Evolutionary conservation across 2,797 vertebrate species (phyloP).

Genomic region (Enteromius thamalakanensis): DNA sequence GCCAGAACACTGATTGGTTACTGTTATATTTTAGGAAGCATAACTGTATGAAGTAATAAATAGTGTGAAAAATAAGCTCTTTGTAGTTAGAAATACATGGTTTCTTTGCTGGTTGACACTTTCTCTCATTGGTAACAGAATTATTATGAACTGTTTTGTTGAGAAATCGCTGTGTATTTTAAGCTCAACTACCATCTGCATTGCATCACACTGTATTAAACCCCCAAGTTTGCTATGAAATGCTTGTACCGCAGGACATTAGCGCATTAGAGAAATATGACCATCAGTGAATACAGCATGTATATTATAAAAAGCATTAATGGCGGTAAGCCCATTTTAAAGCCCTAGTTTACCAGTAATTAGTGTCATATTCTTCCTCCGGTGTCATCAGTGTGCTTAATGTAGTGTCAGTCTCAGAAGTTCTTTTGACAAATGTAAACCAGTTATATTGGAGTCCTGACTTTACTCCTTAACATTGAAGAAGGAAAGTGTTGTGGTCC

Average conservation of each 20-base stretch:
- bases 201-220: slow-evolving; percentile 29
- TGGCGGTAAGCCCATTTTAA: not conserved
- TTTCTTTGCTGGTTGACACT: not conserved
- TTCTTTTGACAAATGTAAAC: slow-evolving; percentile 31
- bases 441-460: slow-evolving; percentile 2
- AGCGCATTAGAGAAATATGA: slow-evolving; percentile 3
- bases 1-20: slow-evolving; percentile 14
- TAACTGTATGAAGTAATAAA: not conserved
- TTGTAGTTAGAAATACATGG: not conserved
- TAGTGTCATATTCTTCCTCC: slow-evolving; percentile 6
- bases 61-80: slow-evolving; percentile 6
- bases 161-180: slow-evolving; percentile 37
- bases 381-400: slow-evolving; percentile 35
- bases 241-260: slow-evolving; percentile 26
- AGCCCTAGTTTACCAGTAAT: slow-evolving; percentile 27
- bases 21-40: slow-evolving; percentile 15
- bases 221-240: slow-evolving; percentile 23
- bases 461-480: slow-evolving; percentile 17
- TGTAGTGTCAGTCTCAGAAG: slow-evolving; percentile 13
- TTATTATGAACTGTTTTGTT: slow-evolving; percentile 19
- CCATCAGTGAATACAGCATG: slow-evolving; percentile 32
- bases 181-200: slow-evolving; percentile 34
- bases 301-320: not conserved
- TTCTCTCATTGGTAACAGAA: slow-evolving; percentile 5
- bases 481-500: slow-evolving; percentile 23